phyloP scores from a whole-genome alignment of 1,140 invertebrate species.

The Parasteatoda tepidariorum region DNA sequence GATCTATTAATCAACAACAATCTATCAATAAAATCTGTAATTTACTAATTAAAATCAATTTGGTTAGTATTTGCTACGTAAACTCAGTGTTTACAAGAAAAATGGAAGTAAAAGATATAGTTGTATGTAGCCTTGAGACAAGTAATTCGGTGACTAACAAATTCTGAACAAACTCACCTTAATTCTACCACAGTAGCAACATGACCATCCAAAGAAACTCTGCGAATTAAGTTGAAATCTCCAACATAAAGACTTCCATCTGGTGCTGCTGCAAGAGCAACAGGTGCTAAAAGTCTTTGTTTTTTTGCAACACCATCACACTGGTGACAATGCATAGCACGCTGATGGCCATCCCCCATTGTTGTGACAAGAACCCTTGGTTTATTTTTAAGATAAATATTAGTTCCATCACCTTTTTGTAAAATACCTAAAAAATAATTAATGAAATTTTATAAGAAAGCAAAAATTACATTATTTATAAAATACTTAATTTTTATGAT shows the following conservation, averaged over 20 bases:
- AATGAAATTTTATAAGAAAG: not conserved
- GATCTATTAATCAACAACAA: too few species aligned
- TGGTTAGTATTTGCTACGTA: too few species aligned
- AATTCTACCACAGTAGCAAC: constrained; percentile 94
- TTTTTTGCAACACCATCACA: constrained; percentile 89
- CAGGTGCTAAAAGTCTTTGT: constrained; percentile 87
- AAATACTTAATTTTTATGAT: too few species aligned
- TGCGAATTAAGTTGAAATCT: constrained; percentile 94
- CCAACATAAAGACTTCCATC: constrained; percentile 97
- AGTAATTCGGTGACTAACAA: too few species aligned
- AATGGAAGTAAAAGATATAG: too few species aligned
- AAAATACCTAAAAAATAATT: constrained; percentile 75
- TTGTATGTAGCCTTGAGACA: too few species aligned
- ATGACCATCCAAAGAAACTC: constrained; percentile 90
- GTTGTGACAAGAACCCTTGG: constrained; percentile 84
- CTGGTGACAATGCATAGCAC: constrained; percentile 78
- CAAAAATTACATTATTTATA: too few species aligned
- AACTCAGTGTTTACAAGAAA: too few species aligned
- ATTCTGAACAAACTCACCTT: constrained; percentile 74
- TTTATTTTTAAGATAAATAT: constrained; percentile 91
- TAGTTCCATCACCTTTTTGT: constrained; percentile 95
- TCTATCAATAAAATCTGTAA: too few species aligned
- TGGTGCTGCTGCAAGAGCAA: constrained; percentile 90
- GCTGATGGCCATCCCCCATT: constrained; percentile 92
- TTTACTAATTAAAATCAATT: too few species aligned